Conservation (phyloP, 2,888 invertebrate genomes). For the Thera obeliscata region DNA sequence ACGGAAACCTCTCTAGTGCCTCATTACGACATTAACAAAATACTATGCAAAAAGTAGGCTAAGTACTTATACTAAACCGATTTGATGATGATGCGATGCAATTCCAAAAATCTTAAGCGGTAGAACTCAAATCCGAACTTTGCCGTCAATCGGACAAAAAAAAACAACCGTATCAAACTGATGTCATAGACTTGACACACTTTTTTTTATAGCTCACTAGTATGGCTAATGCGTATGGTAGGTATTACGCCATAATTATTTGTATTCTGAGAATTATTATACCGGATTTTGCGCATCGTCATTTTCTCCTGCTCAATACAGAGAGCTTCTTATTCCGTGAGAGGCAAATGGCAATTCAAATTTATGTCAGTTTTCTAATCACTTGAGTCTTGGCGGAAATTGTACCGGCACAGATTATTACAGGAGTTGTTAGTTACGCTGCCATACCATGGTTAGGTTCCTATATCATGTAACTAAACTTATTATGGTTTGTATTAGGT, state of each 20-base stretch:
- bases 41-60: neutral
- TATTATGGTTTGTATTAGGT: too few relatives aligned
- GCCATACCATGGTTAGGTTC: too few relatives aligned
- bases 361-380: slow-evolving; percentile 25
- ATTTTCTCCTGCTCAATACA: slow-evolving; percentile 15
- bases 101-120: neutral
- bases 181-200: neutral
- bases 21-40: slow-evolving; percentile 5
- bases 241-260: slow-evolving; percentile 11
- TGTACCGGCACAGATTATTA: slow-evolving; percentile 11
- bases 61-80: too few relatives aligned
- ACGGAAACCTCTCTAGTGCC: slow-evolving; percentile 12
- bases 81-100: too few relatives aligned
- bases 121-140: neutral
- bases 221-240: neutral
- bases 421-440: neutral
- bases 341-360: neutral
- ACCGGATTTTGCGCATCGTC: slow-evolving; percentile 9
- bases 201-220: neutral
- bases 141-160: neutral
- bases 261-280: neutral
- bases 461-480: too few relatives aligned
- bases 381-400: slow-evolving; percentile 16
- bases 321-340: slow-evolving; percentile 9
- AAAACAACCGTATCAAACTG: neutral